phyloP scores from a whole-genome alignment of 2,113 vertebrate species.

The Amphilophus citrinellus region DNA sequence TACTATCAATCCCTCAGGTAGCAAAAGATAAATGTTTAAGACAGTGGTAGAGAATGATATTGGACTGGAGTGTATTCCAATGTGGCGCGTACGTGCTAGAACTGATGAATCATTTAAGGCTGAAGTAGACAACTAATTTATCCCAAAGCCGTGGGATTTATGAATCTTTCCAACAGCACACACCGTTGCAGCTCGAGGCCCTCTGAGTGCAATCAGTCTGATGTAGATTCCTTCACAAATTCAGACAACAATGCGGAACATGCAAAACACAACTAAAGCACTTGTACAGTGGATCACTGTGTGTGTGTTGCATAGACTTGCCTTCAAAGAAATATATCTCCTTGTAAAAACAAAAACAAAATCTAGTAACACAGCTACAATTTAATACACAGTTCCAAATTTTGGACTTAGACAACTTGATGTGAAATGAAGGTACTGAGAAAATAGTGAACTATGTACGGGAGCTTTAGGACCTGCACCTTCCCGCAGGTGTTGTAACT shows the following conservation, averaged over 20 bases:
- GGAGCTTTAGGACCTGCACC: no score
- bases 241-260: neutral
- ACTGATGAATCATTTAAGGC: slow-evolving; percentile 44
- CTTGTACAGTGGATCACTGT: slow-evolving; percentile 9
- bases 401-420: neutral
- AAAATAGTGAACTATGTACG: neutral
- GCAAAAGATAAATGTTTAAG: slow-evolving; percentile 42
- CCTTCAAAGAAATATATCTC: slow-evolving; percentile 1
- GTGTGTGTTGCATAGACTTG: slow-evolving; percentile 10
- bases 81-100: neutral
- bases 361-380: neutral
- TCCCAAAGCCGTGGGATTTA: neutral
- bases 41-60: slow-evolving; percentile 23
- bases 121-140: slow-evolving; percentile 25
- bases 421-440: neutral
- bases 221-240: neutral
- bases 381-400: neutral
- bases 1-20: slow-evolving; percentile 52
- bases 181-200: neutral
- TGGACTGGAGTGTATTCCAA: slow-evolving; percentile 19
- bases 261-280: neutral
- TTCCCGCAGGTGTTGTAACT: neutral
- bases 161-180: neutral
- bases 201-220: slow-evolving; percentile 4
- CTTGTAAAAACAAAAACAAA: neutral